These are phyloP conservation scores for Marcusenius ussheri DNA, from an alignment of 2,113 vertebrate species.

Conservation along the genomic window DNA sequence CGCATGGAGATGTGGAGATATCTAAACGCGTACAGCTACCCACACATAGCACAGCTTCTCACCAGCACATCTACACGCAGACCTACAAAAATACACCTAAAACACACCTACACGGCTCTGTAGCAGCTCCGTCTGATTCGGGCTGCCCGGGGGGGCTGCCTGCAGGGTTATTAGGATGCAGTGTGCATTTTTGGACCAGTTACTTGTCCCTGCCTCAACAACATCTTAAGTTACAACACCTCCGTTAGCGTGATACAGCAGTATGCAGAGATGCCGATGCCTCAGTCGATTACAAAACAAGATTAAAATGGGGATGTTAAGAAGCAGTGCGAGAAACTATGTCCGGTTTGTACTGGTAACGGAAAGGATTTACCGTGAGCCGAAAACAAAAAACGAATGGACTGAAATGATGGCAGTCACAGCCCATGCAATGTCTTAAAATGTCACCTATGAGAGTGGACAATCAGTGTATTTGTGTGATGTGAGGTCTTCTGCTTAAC, in stretches of 20 bases:
- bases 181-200: background rate
- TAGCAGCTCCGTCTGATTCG: background rate
- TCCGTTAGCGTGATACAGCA: background rate
- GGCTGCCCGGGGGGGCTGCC: background rate
- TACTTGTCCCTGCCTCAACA: background rate
- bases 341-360: background rate
- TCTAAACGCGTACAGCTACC: background rate
- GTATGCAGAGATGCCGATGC: background rate
- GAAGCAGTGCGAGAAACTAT: background rate
- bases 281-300: background rate
- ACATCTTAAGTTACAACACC: constrained; percentile 1
- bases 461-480: background rate
- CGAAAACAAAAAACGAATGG: background rate
- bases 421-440: background rate
- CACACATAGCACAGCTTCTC: background rate
- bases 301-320: background rate
- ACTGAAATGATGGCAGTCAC: background rate
- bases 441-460: background rate
- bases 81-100: background rate
- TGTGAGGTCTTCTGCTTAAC: background rate
- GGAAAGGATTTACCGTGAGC: background rate
- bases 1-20: background rate
- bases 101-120: background rate
- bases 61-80: background rate
- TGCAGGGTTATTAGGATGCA: background rate